Percentiles rank a stretch among this genome's conserved stretches.
Conservation (phyloP, 2,888 invertebrate species). For the Archaeoteleia sp. region DNA sequence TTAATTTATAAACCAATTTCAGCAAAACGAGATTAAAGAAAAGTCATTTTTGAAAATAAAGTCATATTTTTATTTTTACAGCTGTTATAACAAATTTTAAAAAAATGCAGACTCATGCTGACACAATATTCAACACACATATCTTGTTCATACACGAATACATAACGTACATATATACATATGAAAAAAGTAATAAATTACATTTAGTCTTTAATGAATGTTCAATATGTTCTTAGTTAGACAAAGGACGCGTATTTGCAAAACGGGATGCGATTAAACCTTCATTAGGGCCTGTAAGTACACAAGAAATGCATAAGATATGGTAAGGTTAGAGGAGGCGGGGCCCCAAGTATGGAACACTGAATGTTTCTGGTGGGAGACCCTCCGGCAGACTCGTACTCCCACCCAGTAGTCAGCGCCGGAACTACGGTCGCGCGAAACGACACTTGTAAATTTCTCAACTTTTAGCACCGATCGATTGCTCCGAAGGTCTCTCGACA, state of each 20-base stretch:
- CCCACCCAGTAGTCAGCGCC: constrained; percentile 50
- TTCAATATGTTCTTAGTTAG: not conserved
- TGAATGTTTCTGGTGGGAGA: constrained; percentile 21
- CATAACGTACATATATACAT: no score
- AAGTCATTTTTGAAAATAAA: no score
- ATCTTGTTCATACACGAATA: no score
- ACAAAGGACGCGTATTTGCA: constrained; percentile 1
- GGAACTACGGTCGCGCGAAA: constrained; percentile 68
- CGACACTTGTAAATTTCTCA: constrained; percentile 61
- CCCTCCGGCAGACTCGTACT: constrained; percentile 28
- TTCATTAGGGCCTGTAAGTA: constrained; percentile 13
- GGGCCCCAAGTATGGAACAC: constrained; percentile 16
- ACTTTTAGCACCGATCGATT: constrained; percentile 23
- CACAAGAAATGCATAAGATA: constrained; percentile 12
- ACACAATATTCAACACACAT: no score
- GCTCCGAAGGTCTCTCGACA: not conserved
- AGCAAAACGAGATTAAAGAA: no score
- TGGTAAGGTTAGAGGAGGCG: constrained; percentile 24
- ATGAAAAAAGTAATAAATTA: no score
- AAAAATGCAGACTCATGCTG: no score
- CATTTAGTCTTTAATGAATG: no score
- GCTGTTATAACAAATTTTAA: no score
- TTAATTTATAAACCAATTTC: no score
- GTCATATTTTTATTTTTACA: no score
- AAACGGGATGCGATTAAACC: constrained; percentile 12